A percentile compares a stretch with the other conserved stretches of the same genome.
phyloP scores from a whole-genome alignment of 2,113 vertebrate species.

The Ivindomyrus marchei region DNA sequence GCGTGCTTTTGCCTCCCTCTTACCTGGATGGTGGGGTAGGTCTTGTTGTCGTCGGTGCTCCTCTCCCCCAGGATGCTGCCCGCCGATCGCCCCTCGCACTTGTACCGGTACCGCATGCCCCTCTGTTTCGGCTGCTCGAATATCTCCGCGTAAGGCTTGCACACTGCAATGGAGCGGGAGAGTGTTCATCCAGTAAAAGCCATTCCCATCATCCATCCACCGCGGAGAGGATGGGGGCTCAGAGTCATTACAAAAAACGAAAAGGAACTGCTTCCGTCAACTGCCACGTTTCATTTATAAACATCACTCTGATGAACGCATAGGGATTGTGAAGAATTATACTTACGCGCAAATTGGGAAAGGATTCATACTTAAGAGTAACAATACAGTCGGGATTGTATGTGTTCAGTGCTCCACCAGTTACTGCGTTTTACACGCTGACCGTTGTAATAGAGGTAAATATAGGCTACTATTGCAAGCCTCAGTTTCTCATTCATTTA shows the following conservation, averaged over 20 bases:
- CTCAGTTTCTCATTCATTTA: background rate
- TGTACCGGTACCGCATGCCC: constrained; percentile 96
- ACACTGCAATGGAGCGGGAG: constrained; percentile 37
- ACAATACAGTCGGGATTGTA: background rate
- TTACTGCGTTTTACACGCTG: background rate
- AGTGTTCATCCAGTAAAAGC: background rate
- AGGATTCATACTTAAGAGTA: background rate
- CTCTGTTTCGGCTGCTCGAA: constrained; percentile 90
- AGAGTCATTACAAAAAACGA: background rate
- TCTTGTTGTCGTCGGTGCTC: constrained; percentile 87
- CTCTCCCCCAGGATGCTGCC: constrained; percentile 93
- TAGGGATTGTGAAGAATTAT: background rate
- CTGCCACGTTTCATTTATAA: background rate
- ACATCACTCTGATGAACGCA: background rate
- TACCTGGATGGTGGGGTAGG: constrained; percentile 91
- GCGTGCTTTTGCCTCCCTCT: background rate
- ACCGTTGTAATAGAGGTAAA: background rate
- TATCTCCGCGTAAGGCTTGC: constrained; percentile 77
- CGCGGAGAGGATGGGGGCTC: background rate
- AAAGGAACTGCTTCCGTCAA: background rate
- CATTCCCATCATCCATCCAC: background rate
- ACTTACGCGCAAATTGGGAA: background rate
- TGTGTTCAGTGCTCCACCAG: background rate
- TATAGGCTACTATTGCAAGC: background rate
- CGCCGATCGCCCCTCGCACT: constrained; percentile 91